Evolutionary conservation across 2,113 vertebrate species (phyloP), one percentile per base, ranked within the genome.

Genomic region (Ophthalmotilapia sp.): DNA sequence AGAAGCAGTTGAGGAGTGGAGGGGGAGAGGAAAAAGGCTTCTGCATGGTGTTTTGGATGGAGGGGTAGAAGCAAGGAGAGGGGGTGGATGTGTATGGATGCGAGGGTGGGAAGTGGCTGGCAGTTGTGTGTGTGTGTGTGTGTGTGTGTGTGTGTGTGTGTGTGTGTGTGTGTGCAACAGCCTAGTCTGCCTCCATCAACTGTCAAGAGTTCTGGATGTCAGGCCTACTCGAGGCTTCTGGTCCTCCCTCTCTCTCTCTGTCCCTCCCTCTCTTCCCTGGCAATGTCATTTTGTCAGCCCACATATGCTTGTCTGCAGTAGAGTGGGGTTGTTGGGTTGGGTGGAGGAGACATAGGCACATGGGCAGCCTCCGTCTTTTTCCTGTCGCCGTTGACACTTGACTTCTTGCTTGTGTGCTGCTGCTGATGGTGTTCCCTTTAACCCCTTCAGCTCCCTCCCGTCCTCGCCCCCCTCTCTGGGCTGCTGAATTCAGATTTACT

Each of bases 201-300:
- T 93, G 94, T 95, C 95, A 94, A 49, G 92, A 90, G 90, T 88
- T 40, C 7, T 84, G 88, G 92, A 94, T 87, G 95, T 96, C 95
- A 95, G 89, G 80, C 91, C 85, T 73, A 83, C 85, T 36, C 14
- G 65, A 91, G 85, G 90, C 93, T 89, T 86, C 89, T 81, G 89
- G 83, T 90, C 86, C 86, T 90, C 85, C 73, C 90, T 36, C 42
- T 68, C 6, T 49, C 6, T 55, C 79, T 40, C 3, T 79, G 70
- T 75, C 42, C 62, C 86, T 82, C 90, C 81, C 87, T 86, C 86
- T 91, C 86, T 93, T 96, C 89, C 75, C 94, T 93, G 96, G 96
- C 96, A 94, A 96, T 96, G 96, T 96, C 96, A 95, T 94, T 94
- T 96, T 97, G 97, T 97, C 97, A 96, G 96, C 93, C 94, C 96